A percentile compares a stretch with the other conserved stretches of the same genome.
Conservation (phyloP, 2,113 vertebrate species). For the Neogale vison region DNA sequence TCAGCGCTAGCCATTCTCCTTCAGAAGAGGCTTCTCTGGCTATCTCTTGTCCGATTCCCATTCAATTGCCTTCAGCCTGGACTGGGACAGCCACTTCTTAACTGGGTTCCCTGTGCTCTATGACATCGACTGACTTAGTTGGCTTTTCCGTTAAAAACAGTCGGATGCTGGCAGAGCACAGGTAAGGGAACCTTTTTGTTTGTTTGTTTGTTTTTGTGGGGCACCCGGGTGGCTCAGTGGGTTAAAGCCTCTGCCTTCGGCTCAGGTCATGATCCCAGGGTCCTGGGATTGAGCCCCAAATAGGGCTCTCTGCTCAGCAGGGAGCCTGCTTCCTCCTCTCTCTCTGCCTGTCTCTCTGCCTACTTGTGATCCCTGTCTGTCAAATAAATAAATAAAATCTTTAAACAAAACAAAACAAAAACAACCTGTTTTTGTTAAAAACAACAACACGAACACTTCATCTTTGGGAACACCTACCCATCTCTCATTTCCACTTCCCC, state of each 20-base stretch:
- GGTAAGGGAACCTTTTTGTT: too few species aligned
- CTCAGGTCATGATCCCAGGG: too few species aligned
- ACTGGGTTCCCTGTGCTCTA: background rate
- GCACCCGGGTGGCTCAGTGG: too few species aligned
- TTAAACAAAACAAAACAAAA: background rate
- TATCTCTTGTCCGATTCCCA: background rate
- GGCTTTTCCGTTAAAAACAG: background rate
- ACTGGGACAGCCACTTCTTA: background rate
- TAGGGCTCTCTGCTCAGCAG: too few species aligned
- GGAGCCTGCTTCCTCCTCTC: too few species aligned
- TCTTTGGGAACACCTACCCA: background rate
- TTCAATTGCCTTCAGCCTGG: background rate
- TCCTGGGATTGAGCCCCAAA: too few species aligned
- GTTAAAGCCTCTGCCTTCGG: too few species aligned
- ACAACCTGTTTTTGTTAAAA: background rate
- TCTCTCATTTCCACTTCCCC: background rate
- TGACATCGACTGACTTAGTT: accelerated
- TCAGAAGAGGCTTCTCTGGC: background rate
- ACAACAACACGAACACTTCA: background rate
- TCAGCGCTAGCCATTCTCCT: background rate
- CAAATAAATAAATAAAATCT: too few species aligned
- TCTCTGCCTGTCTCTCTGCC: too few species aligned
- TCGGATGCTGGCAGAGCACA: too few species aligned
- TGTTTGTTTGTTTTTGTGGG: too few species aligned
- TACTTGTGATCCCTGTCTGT: too few species aligned